These are phyloP conservation scores for Craterocephalus amniculus DNA, from an alignment of 2,797 vertebrate genomes.

Conservation along the genomic window DNA sequence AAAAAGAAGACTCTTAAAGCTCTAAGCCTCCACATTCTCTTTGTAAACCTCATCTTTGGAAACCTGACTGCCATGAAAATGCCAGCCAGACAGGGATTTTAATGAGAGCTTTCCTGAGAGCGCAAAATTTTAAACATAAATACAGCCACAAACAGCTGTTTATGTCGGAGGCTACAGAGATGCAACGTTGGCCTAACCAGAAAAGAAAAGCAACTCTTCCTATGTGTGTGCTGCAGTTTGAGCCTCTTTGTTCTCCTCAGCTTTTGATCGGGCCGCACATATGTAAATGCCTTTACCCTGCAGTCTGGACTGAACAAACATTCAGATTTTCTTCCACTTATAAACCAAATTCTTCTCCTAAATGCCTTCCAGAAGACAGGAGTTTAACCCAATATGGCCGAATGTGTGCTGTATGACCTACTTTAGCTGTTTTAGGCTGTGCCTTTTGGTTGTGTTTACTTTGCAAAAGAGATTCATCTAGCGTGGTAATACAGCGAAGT, in stretches of 20 bases:
- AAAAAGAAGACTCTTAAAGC: not conserved
- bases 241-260: not conserved
- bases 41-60: constrained; percentile 17
- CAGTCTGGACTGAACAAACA: not conserved
- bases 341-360: not conserved
- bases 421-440: not conserved
- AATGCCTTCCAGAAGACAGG: not conserved
- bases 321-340: not conserved
- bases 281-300: not conserved
- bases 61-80: not conserved
- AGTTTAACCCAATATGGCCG: not conserved
- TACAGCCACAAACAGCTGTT: not conserved
- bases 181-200: too few relatives aligned
- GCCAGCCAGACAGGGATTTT: constrained; percentile 20
- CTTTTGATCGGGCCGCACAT: too few relatives aligned
- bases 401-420: not conserved
- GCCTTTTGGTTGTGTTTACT: not conserved
- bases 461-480: not conserved
- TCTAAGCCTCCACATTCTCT: not conserved
- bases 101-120: constrained; percentile 4
- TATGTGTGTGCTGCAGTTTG: not conserved
- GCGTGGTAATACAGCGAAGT: not conserved
- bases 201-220: too few relatives aligned
- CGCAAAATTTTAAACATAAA: not conserved
- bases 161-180: not conserved